A percentile compares a stretch with the other conserved stretches of the same genome.
phyloP scores from a whole-genome alignment of 1,140 invertebrate genomes.

The Drosophila bipectinata region DNA sequence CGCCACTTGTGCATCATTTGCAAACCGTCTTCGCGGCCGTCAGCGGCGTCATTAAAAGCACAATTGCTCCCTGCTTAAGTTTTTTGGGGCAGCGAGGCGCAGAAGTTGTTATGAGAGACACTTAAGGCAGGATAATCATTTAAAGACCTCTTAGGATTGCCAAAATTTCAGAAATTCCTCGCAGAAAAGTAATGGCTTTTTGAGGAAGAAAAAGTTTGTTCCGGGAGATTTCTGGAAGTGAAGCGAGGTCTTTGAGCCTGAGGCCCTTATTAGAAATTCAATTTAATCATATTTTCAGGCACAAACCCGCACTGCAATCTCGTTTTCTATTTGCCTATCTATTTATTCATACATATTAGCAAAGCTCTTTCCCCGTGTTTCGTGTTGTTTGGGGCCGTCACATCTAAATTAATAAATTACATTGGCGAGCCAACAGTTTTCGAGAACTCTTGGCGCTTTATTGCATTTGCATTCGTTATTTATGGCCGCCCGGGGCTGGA shows the following conservation, averaged over 20 bases:
- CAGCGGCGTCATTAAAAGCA: constrained; percentile 66
- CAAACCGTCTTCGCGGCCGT: constrained; percentile 52
- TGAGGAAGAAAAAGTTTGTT: background rate
- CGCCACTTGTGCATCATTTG: constrained; percentile 70
- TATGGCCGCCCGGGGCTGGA: background rate
- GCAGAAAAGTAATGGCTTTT: background rate
- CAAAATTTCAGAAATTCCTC: constrained; percentile 12
- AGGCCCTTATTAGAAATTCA: background rate
- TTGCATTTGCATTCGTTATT: constrained; percentile 75
- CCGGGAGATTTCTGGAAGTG: too few relatives aligned
- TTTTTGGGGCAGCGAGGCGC: background rate
- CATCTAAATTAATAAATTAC: constrained; percentile 69
- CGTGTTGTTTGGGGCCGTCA: constrained; percentile 35
- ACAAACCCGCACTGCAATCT: constrained; percentile 22
- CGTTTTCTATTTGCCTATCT: background rate
- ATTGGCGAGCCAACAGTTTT: constrained; percentile 71
- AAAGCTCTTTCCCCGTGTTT: constrained; percentile 34
- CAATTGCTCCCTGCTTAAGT: constrained; percentile 40
- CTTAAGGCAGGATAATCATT: constrained; percentile 34
- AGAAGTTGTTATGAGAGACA: constrained; percentile 20
- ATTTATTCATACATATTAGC: constrained; percentile 9
- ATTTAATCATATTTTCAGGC: constrained; percentile 36
- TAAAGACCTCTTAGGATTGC: constrained; percentile 13
- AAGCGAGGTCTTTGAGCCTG: background rate
- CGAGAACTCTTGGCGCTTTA: constrained; percentile 47